Percentiles rank a stretch among this genome's conserved stretches.
Evolutionary conservation across 1,140 invertebrate genomes (phyloP).

Genomic region (Geopemphigus sp.): DNA sequence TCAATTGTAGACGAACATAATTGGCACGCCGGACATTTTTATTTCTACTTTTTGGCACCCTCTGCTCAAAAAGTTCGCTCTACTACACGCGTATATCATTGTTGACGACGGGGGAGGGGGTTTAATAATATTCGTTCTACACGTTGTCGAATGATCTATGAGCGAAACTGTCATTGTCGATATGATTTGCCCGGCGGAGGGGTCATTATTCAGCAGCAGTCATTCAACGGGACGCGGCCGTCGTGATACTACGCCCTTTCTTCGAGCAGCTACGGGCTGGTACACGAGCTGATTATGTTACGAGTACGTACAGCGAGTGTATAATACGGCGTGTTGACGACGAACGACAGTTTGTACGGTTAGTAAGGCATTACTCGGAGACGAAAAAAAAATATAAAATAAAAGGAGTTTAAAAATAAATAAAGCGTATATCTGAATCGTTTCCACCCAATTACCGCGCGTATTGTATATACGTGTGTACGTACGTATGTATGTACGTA

Average conservation of each 20-base stretch:
- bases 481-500: not conserved
- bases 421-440: conserved; percentile 20
- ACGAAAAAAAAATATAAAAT: not conserved
- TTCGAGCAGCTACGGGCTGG: too few relatives aligned
- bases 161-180: too few relatives aligned
- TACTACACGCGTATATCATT: too few relatives aligned
- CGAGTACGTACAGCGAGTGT: not conserved
- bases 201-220: not conserved
- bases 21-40: too few relatives aligned
- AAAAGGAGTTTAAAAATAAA: conserved; percentile 5
- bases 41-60: too few relatives aligned
- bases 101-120: too few relatives aligned
- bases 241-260: too few relatives aligned
- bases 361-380: not conserved
- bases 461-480: not conserved
- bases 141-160: too few relatives aligned
- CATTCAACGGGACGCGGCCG: not conserved
- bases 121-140: too few relatives aligned
- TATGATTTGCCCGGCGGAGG: not conserved
- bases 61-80: too few relatives aligned
- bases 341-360: not conserved
- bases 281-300: too few relatives aligned
- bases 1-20: too few relatives aligned
- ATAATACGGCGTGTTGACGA: not conserved
- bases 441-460: conserved; percentile 14